Percentiles rank a stretch among this genome's conserved stretches.
phyloP scores from a whole-genome alignment of 1,140 invertebrate genomes.

The Octopus sinensis region DNA sequence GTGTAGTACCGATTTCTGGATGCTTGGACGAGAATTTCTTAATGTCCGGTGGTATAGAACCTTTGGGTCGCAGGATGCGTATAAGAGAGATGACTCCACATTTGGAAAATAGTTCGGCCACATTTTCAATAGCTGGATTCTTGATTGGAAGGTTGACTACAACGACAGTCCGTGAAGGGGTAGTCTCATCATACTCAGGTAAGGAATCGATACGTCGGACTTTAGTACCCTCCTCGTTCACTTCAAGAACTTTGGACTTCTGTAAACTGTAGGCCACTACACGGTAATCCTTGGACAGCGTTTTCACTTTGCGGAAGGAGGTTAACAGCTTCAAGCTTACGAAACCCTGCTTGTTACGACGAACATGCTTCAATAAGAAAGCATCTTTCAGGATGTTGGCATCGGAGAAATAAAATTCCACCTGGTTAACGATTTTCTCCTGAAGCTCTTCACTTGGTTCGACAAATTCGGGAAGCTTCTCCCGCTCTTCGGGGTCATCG shows the following conservation, averaged over 20 bases:
- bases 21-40: slow-evolving; percentile 85
- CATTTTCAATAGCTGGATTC: slow-evolving; percentile 78
- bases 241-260: slow-evolving; percentile 75
- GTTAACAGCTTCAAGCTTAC: slow-evolving; percentile 91
- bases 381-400: slow-evolving; percentile 91
- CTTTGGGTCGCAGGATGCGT: slow-evolving; percentile 78
- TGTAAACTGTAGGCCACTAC: slow-evolving; percentile 80
- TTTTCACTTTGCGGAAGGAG: slow-evolving; percentile 73
- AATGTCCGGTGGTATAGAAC: slow-evolving; percentile 82
- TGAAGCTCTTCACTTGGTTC: slow-evolving; percentile 48
- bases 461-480: slow-evolving; percentile 36
- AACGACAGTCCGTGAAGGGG: slow-evolving; percentile 82
- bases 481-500: slow-evolving; percentile 36
- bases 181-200: slow-evolving; percentile 85
- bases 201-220: slow-evolving; percentile 79
- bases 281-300: slow-evolving; percentile 85
- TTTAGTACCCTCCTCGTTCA: slow-evolving; percentile 88
- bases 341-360: slow-evolving; percentile 89
- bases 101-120: slow-evolving; percentile 80
- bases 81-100: slow-evolving; percentile 86
- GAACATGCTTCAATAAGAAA: slow-evolving; percentile 89
- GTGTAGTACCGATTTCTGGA: slow-evolving; percentile 75
- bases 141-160: slow-evolving; percentile 80
- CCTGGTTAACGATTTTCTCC: slow-evolving; percentile 52
- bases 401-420: slow-evolving; percentile 85